Evolutionary conservation across 2,888 invertebrate species (phyloP).

Genomic region (Emmelina monodactyla): DNA sequence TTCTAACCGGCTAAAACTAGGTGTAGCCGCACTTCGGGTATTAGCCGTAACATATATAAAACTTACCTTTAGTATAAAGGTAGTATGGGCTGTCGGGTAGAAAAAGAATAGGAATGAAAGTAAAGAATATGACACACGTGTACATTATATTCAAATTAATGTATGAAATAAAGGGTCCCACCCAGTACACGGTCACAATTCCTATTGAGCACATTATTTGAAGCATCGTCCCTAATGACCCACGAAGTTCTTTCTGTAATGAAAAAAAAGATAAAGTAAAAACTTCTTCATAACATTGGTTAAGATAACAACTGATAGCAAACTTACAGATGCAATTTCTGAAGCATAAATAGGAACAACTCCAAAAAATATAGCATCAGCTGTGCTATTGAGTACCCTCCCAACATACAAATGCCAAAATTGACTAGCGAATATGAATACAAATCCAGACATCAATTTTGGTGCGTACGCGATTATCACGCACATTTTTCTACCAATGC

Average conservation of each 20-base stretch:
- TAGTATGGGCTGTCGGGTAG: constrained; percentile 31
- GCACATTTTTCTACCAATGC: constrained; percentile 17
- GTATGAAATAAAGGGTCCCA: constrained; percentile 29
- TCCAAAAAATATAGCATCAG: constrained; percentile 15
- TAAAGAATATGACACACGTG: constrained; percentile 12
- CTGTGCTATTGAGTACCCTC: constrained; percentile 14
- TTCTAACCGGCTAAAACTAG: too few species aligned
- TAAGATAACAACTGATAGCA: background rate
- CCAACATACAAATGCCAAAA: constrained; percentile 23
- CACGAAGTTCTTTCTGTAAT: constrained; percentile 31
- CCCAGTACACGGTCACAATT: constrained; percentile 22
- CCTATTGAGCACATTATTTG: constrained; percentile 26
- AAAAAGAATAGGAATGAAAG: constrained; percentile 22
- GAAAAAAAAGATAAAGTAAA: background rate
- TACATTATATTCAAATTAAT: constrained; percentile 18
- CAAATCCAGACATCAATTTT: constrained; percentile 15
- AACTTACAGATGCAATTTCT: constrained; percentile 25
- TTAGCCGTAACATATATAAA: too few species aligned
- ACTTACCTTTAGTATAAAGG: constrained; percentile 27
- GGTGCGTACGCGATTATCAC: constrained; percentile 16
- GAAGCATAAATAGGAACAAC: constrained; percentile 21
- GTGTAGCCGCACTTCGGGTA: too few species aligned
- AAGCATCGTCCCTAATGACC: constrained; percentile 24
- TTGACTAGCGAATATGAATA: constrained; percentile 19
- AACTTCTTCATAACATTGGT: background rate